Evolutionary conservation across 2,113 vertebrate genomes (phyloP).

Genomic region (Myanophis thanlyinensis): DNA sequence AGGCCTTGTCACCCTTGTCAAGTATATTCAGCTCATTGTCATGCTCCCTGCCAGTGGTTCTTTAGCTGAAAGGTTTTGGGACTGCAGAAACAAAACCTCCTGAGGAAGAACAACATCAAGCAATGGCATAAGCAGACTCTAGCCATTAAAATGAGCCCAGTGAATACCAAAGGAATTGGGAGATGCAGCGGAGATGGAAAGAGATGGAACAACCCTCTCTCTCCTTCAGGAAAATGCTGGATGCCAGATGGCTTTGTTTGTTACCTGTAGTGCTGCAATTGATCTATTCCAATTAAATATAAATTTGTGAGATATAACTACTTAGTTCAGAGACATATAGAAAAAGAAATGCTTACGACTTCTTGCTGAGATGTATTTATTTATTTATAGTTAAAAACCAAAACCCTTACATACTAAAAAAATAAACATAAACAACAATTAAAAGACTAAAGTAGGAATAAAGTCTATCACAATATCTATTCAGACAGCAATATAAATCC

Average conservation of each 20-base stretch:
- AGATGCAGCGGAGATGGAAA: constrained; percentile 31
- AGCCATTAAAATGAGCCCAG: constrained; percentile 45
- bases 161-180: constrained; percentile 48
- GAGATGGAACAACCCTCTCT: neutral
- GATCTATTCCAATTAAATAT: neutral
- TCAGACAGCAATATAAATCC: neutral
- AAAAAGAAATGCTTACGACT: neutral
- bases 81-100: constrained; percentile 16
- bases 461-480: neutral
- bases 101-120: constrained; percentile 17
- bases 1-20: constrained; percentile 29
- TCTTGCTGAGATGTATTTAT: neutral
- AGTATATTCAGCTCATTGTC: neutral
- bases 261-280: neutral
- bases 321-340: no score
- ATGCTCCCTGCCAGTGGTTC: constrained; percentile 5
- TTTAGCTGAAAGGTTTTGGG: neutral
- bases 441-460: neutral
- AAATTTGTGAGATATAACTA: neutral
- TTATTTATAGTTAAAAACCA: neutral
- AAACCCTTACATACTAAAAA: neutral
- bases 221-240: neutral
- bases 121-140: constrained; percentile 28
- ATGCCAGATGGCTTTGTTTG: neutral
- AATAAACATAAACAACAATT: neutral